Conservation (phyloP, 2,888 invertebrate genomes). For the Dynastes maya region DNA sequence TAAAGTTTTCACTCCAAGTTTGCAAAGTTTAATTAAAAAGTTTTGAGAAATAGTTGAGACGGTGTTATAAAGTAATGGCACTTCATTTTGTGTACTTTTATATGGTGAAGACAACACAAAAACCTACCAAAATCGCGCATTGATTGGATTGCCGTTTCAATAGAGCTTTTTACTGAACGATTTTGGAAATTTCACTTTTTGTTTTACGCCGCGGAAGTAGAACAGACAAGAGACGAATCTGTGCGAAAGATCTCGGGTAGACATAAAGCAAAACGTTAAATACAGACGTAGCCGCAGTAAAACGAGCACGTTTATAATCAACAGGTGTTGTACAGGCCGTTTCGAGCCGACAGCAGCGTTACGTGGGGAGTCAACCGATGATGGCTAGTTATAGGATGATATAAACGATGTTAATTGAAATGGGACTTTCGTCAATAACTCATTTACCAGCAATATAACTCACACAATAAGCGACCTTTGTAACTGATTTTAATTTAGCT, state of each 20-base stretch:
- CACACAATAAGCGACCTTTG: not conserved
- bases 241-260: constrained; percentile 3
- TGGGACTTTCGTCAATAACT: constrained; percentile 28
- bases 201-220: constrained; percentile 2
- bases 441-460: constrained; percentile 10
- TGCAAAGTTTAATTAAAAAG: no score
- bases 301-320: constrained; percentile 34
- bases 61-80: no score
- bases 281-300: constrained; percentile 18
- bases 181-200: constrained; percentile 16
- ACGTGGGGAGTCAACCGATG: constrained; percentile 33
- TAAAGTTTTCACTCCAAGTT: no score
- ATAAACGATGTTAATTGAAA: constrained; percentile 34
- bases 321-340: constrained; percentile 33
- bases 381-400: constrained; percentile 22
- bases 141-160: not conserved
- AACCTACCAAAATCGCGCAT: not conserved
- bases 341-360: not conserved
- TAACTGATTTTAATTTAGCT: constrained; percentile 11
- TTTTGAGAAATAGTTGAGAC: no score
- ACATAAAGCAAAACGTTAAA: constrained; percentile 32
- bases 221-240: constrained; percentile 11
- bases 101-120: not conserved
- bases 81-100: no score
- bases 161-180: not conserved